Conservation (phyloP, 2,888 invertebrate genomes). For the Pristionchus japonicus region DNA sequence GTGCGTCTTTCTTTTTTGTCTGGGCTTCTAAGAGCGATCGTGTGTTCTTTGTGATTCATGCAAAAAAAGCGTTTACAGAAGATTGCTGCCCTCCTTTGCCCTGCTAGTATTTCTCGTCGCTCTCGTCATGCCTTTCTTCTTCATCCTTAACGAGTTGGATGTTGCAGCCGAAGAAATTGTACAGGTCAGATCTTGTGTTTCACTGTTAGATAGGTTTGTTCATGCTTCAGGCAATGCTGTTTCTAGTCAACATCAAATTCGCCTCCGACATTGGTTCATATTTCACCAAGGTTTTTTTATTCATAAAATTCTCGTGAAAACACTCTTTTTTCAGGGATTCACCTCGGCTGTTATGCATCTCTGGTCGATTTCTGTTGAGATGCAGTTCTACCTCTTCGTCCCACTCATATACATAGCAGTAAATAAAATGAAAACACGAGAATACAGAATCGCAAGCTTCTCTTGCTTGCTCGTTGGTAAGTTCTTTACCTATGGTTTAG, state of each 20-base stretch:
- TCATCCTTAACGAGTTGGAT: not conserved
- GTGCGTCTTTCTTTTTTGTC: too few species aligned
- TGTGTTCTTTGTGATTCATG: too few species aligned
- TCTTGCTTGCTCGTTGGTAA: not conserved
- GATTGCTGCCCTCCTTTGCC: not conserved
- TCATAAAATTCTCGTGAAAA: not conserved
- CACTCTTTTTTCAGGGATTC: not conserved
- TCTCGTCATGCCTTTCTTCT: not conserved
- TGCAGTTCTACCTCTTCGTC: constrained; percentile 4
- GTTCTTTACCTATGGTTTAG: too few species aligned
- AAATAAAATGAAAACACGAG: not conserved
- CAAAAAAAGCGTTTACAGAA: too few species aligned
- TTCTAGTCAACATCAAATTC: not conserved
- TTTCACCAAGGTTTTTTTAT: not conserved
- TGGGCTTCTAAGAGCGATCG: too few species aligned
- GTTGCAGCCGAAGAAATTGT: not conserved
- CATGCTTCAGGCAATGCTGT: not conserved
- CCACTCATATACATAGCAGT: not conserved
- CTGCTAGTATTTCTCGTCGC: not conserved
- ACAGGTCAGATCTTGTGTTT: not conserved
- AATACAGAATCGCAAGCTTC: not conserved
- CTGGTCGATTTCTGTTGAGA: not conserved
- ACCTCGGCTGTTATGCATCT: not conserved
- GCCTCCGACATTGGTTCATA: not conserved
- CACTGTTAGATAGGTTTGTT: not conserved